Base-by-base conservation (phyloP, 1,140 invertebrate genomes). In the Pygmarrhopalites habei region DNA sequence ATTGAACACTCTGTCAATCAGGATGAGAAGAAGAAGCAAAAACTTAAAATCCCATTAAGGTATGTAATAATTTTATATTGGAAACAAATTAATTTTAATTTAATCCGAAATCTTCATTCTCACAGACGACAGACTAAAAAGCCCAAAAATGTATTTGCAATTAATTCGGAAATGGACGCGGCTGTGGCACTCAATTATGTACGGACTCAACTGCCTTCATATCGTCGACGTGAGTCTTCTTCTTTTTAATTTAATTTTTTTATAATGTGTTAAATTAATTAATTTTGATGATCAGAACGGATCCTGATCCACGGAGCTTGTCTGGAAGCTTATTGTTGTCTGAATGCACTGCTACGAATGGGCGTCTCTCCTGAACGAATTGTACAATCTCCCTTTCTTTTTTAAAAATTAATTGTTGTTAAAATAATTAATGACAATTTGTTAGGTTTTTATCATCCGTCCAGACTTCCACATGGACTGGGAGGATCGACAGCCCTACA, bases 271-370 rank as follows among this genome's bases (percentile, higher is more conserved):
- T 12, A 41, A 41, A 41, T 41, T 10, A 41, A 12, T n/a, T 41
- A 12, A n/a, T 10, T n/a, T 41, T 41, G n/a, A n/a, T n/a, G n/a
- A 12, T 14, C 28, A 71, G 69, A 59, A 26, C 58, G 53, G n/a
- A 78, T 86, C 25, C 72, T 86, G 0, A 78, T 86, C 1, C 84
- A 85, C 71, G 84, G 85, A 1, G 75, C 80, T 39, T 80, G 76
- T 63, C 70, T 85, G 23, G 79, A 84, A 64, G 80, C 80, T 10
- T 84, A 83, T 65, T 78, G 76, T 53, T 82, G 82, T 52, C 70
- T 86, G 1, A 75, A 78, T 10, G 81, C 78, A 1, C 71, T 86
- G 2, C 66, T 85, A 0, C 77, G 80, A 44, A 71, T 79, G 21
- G 83, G 82, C 0, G 61, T 85, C 1, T 63, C 58, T 15, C 23